These are phyloP conservation scores for Autographa pulchrina DNA, from an alignment of 2,888 invertebrate species.

Conservation along the genomic window DNA sequence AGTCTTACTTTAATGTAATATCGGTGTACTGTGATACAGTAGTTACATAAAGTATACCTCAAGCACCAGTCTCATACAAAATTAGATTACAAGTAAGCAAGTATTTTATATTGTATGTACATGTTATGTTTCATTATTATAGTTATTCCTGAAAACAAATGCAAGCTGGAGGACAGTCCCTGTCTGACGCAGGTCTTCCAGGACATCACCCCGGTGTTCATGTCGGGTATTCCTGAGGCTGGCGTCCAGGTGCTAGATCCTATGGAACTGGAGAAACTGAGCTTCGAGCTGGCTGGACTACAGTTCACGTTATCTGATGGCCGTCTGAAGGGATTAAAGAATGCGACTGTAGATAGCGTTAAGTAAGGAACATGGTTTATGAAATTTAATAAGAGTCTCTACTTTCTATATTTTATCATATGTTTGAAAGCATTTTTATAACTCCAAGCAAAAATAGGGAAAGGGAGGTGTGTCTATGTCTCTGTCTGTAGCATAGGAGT, in stretches of 20 bases:
- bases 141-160: slow-evolving; percentile 53
- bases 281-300: slow-evolving; percentile 65
- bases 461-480: too few relatives aligned
- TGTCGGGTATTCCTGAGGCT: slow-evolving; percentile 62
- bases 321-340: slow-evolving; percentile 55
- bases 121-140: neutral
- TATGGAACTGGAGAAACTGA: slow-evolving; percentile 59
- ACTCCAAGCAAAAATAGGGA: too few relatives aligned
- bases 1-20: too few relatives aligned
- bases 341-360: slow-evolving; percentile 35
- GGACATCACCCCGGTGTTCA: slow-evolving; percentile 57
- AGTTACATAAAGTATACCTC: too few relatives aligned
- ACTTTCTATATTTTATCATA: too few relatives aligned
- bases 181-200: slow-evolving; percentile 58
- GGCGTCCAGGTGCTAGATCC: slow-evolving; percentile 62
- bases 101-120: too few relatives aligned
- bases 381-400: too few relatives aligned
- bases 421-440: too few relatives aligned
- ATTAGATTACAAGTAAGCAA: too few relatives aligned
- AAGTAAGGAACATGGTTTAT: slow-evolving; percentile 35
- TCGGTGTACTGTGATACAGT: too few relatives aligned
- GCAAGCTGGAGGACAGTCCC: slow-evolving; percentile 50
- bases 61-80: too few relatives aligned
- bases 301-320: slow-evolving; percentile 58
- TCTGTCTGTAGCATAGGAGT: too few relatives aligned